Base-by-base conservation (phyloP, 2,797 vertebrate genomes). In the Dendrocincla tyrannina region DNA sequence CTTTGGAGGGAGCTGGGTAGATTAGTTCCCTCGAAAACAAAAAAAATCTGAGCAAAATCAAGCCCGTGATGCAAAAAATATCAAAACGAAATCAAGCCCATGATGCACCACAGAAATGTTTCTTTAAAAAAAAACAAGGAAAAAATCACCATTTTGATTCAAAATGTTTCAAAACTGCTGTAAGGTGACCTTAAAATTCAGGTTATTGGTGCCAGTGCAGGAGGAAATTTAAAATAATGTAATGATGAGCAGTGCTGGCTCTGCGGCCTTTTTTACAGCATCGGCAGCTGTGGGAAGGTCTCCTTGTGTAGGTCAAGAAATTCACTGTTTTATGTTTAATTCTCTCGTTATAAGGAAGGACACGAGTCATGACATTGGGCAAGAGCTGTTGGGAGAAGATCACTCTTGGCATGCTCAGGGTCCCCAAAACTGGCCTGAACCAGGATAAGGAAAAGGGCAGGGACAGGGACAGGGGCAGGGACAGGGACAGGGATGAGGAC, bases 351-450 rank as follows among this genome's bases (percentile, higher is more conserved):
- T 3, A 32, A 50, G 41, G 49, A 74, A 70, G 56, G 68, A 12
- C 60, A 39, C 0, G 0, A 52, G 63, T 58, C 23, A 2, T 55
- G 68, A 11, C 35, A 6, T 1, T 33, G 56, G 30, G 39, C 17
- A 20, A 28, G 64, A 69, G 64, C 75, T 74, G 42, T 2, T 42
- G 75, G 23, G 1, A 10, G 62, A 39, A 39, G 7, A 47, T 58
- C 0, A 0, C 50, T n/a, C 18, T 8, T 10, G 2, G 22, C 4
- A 0, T 17, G 25, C 5, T 4, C 0, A 0, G 42, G 32, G 19
- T 85, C 28, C 76, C 49, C 80, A 41, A 2, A 64, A 8, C 25
- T 56, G 58, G 12, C 28, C 8, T 19, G 79, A 53, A 17, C 3
- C 2, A 6, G 53, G 66, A 13, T 14, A 5, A 30, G 75, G 41